phyloP scores from a whole-genome alignment of 2,113 vertebrate genomes.

The Mugil cephalus region DNA sequence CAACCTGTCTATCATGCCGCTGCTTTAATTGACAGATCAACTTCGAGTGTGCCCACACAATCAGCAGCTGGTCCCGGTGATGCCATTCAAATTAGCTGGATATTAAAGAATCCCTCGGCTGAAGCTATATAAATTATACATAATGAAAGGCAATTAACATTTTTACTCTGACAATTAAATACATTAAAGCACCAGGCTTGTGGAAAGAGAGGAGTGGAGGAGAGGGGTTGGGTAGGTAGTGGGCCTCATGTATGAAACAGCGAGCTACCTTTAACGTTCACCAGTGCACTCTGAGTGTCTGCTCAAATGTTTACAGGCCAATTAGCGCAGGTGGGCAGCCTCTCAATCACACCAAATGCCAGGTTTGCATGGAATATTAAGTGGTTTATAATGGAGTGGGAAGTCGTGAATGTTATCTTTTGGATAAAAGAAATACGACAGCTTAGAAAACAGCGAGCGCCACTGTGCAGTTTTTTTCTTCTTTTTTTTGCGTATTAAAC shows the following conservation, averaged over 20 bases:
- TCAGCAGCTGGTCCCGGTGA: constrained; percentile 63
- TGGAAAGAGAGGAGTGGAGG: constrained; percentile 37
- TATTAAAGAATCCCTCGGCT: constrained; percentile 79
- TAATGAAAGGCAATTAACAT: constrained; percentile 85
- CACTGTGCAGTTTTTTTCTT: neutral
- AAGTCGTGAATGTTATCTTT: constrained; percentile 54
- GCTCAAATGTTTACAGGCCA: constrained; percentile 75
- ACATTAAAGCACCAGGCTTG: constrained; percentile 69
- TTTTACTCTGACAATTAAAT: constrained; percentile 79
- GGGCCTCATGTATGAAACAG: constrained; percentile 40
- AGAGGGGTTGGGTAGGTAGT: constrained; percentile 9
- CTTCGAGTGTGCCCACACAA: constrained; percentile 66
- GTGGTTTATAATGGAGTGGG: constrained; percentile 49
- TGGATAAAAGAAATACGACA: constrained; percentile 4
- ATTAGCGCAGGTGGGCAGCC: constrained; percentile 64
- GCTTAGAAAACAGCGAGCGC: neutral
- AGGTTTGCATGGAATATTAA: constrained; percentile 75
- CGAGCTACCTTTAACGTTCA: constrained; percentile 58
- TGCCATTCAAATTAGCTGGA: constrained; percentile 75
- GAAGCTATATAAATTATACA: constrained; percentile 80
- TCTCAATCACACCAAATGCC: constrained; percentile 74
- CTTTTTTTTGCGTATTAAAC: neutral
- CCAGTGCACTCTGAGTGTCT: constrained; percentile 47
- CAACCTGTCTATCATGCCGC: constrained; percentile 66
- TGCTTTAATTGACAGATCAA: constrained; percentile 71